A percentile compares a stretch with the other conserved stretches of the same genome.
These are phyloP conservation scores for Platyrinchus mystaceus DNA, from an alignment of 2,797 vertebrate genomes.

Conservation along the genomic window DNA sequence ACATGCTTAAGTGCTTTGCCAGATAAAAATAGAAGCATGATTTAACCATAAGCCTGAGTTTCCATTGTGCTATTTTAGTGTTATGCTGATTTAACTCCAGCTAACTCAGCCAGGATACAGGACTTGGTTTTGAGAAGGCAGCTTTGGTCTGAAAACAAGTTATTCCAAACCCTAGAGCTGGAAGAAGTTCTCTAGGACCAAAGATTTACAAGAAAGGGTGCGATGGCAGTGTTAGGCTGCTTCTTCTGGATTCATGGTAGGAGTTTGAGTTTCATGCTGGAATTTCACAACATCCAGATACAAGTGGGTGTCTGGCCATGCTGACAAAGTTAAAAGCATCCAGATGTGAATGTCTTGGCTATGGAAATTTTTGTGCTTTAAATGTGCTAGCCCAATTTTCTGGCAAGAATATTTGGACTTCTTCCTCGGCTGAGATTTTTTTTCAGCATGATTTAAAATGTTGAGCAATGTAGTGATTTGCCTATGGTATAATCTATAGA, in stretches of 20 bases:
- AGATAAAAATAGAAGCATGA: conserved; percentile 58
- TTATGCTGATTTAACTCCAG: conserved; percentile 51
- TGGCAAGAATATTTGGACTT: background rate
- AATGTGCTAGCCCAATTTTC: conserved; percentile 16
- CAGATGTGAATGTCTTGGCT: conserved; percentile 59
- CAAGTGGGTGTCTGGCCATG: conserved; percentile 40
- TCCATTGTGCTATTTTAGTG: conserved; percentile 64
- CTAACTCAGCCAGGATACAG: conserved; percentile 21
- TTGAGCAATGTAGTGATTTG: background rate
- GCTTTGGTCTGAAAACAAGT: conserved; percentile 6
- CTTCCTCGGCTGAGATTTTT: background rate
- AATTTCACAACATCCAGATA: conserved; percentile 51
- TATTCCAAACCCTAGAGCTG: conserved; percentile 33
- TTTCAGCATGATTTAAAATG: background rate
- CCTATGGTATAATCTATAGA: background rate
- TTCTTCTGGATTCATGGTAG: conserved; percentile 8
- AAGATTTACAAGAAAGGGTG: conserved; percentile 48
- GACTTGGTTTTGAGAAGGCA: conserved; percentile 37
- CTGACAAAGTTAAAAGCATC: conserved; percentile 57
- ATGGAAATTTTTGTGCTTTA: conserved; percentile 32
- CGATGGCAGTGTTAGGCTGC: conserved; percentile 12
- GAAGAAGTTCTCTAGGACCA: conserved; percentile 26
- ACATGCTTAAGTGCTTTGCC: conserved; percentile 41
- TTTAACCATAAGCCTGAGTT: conserved; percentile 52
- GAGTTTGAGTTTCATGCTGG: conserved; percentile 35